phyloP scores from a whole-genome alignment of 1,140 invertebrate species.

The Trissolcus basalis region DNA sequence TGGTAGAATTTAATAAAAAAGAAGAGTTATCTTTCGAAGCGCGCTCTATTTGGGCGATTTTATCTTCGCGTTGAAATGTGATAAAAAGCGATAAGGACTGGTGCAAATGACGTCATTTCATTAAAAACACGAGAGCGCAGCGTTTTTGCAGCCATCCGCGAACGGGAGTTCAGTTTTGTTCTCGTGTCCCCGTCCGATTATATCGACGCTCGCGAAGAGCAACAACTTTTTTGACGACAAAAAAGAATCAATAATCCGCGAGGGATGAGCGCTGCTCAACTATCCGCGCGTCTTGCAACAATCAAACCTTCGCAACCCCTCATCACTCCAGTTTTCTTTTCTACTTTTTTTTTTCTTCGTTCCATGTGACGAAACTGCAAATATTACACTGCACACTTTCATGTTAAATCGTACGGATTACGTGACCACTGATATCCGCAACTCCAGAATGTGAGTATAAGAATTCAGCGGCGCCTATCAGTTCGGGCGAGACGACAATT shows the following conservation, averaged over 20 bases:
- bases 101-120: conserved; percentile 48
- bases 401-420: conserved; percentile 10
- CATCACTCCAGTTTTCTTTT: neutral
- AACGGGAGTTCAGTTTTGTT: conserved; percentile 42
- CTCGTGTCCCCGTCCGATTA: conserved; percentile 2
- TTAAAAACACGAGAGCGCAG: conserved; percentile 21
- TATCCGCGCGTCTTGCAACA: conserved; percentile 17
- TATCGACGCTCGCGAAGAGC: conserved; percentile 17
- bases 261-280: conserved; percentile 13
- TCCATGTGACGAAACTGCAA: conserved; percentile 13
- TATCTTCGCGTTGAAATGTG: conserved; percentile 43
- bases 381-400: conserved; percentile 22
- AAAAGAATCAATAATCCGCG: conserved; percentile 33
- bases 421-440: neutral
- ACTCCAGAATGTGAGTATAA: neutral
- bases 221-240: conserved; percentile 43
- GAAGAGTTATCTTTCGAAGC: conserved; percentile 28
- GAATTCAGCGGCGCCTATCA: neutral
- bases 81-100: conserved; percentile 46
- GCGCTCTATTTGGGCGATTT: conserved; percentile 45
- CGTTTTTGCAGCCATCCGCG: conserved; percentile 22
- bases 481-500: neutral
- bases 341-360: conserved; percentile 1
- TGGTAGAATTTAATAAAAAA: no score
- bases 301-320: conserved; percentile 21